Evolutionary conservation across 2,888 invertebrate genomes (phyloP).

Genomic region (Sesia bembeciformis): DNA sequence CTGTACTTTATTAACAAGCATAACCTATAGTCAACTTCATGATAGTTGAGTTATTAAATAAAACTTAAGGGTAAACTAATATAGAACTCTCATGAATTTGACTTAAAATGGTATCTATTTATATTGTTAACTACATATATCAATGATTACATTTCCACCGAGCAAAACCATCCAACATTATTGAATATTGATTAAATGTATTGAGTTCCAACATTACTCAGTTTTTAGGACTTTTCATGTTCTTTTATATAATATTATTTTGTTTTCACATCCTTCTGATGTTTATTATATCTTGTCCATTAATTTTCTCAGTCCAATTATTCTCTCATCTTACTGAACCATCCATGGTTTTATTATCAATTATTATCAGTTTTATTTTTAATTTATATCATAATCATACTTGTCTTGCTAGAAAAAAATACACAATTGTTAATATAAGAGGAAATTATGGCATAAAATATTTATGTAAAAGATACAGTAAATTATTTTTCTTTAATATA

Average conservation of each 20-base stretch:
- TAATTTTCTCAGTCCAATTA: constrained; percentile 13
- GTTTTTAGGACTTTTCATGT: constrained; percentile 44
- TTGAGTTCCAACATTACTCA: constrained; percentile 46
- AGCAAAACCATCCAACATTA: constrained; percentile 19
- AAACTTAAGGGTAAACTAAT: constrained; percentile 1
- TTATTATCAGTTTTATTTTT: no score
- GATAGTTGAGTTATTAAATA: constrained; percentile 7
- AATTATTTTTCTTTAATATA: constrained; percentile 3
- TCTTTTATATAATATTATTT: constrained; percentile 25
- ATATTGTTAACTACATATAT: constrained; percentile 57
- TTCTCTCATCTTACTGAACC: constrained; percentile 52
- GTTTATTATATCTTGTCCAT: constrained; percentile 14
- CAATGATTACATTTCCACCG: constrained; percentile 72
- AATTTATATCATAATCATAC: neutral
- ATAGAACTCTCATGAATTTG: constrained; percentile 46
- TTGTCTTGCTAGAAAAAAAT: constrained; percentile 33
- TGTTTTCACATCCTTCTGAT: constrained; percentile 23
- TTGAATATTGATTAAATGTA: constrained; percentile 27
- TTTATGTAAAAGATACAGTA: constrained; percentile 9
- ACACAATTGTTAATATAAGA: constrained; percentile 16
- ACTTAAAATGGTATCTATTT: constrained; percentile 25
- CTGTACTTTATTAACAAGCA: constrained; percentile 14
- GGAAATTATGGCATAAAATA: constrained; percentile 13
- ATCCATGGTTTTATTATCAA: constrained; percentile 45
- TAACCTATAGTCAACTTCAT: constrained; percentile 17